Evolutionary conservation across 2,888 invertebrate genomes (phyloP).

Genomic region (Pherbina coryleti): DNA sequence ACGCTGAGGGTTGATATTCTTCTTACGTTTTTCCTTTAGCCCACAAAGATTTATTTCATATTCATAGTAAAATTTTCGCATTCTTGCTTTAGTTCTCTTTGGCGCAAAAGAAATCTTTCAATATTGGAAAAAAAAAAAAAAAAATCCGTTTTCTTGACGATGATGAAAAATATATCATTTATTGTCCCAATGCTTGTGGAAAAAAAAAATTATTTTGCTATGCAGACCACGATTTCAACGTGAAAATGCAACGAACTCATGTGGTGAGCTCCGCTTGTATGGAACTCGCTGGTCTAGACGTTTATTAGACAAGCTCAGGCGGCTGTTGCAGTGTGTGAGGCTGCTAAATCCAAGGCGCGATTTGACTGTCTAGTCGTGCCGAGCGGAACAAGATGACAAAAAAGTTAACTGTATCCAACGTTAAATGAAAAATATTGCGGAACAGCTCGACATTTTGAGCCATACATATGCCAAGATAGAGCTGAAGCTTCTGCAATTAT

Average conservation of each 20-base stretch:
- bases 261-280: background rate
- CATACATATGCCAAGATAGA: no score
- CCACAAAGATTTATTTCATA: background rate
- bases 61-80: background rate
- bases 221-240: conserved; percentile 24
- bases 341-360: conserved; percentile 31
- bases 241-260: conserved; percentile 23
- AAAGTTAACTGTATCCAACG: conserved; percentile 54
- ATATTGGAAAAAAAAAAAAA: background rate
- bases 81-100: background rate
- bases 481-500: no score
- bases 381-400: conserved; percentile 18
- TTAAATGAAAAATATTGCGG: conserved; percentile 61
- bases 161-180: background rate
- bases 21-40: no score
- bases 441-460: conserved; percentile 7
- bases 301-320: conserved; percentile 58
- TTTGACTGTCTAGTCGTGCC: conserved; percentile 38
- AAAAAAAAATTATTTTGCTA: background rate
- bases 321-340: background rate
- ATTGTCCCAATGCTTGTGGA: background rate
- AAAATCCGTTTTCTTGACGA: background rate
- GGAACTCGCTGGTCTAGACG: conserved; percentile 58
- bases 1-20: background rate
- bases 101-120: background rate